Base-by-base conservation (phyloP, 2,888 invertebrate genomes). In the Amiota communis region DNA sequence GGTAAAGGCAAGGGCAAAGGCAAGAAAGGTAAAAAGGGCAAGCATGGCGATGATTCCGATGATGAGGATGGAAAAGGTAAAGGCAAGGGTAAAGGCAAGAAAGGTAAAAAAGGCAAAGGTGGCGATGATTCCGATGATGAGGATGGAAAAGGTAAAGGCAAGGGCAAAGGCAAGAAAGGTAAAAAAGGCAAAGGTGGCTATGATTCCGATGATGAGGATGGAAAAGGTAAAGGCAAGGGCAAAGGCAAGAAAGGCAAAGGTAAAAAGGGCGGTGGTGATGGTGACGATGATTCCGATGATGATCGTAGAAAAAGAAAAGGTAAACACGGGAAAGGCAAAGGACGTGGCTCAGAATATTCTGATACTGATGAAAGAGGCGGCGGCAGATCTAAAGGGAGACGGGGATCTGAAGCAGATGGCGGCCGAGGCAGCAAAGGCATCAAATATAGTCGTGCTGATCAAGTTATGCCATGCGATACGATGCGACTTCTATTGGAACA, bases 301-400 rank as follows among this genome's bases (percentile, higher is more conserved):
- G n/a, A n/a, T n/a, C n/a, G n/a, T 69, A 9, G 75, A 47, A 76
- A 1, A 6, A 48, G 11, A 78, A 78, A 70, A 77, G 77, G 23
- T 74, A 78, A 12, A 65, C 61, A 13, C 74, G 75, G 6, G 48
- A 75, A 13, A 69, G 71, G 4, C 15, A 46, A 61, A 64, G 57
- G 36, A 17, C n/a, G 13, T 57, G 49, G 17, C 56, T 17, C 9
- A 10, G 56, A 64, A 13, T 20, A 67, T 49, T 23, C 23, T 23
- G 23, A 23, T 23, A 23, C 23, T 23, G 23, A 23, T 2, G 53
- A 23, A 51, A 13, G 15, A 15, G 49, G 61, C n/a, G n/a, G n/a
- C n/a, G n/a, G n/a, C n/a, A n/a, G n/a, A n/a, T n/a, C n/a, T n/a
- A n/a, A n/a, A n/a, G n/a, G n/a, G n/a, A n/a, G n/a, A n/a, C n/a